Percentiles rank a stretch among this genome's conserved stretches.
Conservation (phyloP, 2,113 vertebrate species). For the Carassius carassius region DNA sequence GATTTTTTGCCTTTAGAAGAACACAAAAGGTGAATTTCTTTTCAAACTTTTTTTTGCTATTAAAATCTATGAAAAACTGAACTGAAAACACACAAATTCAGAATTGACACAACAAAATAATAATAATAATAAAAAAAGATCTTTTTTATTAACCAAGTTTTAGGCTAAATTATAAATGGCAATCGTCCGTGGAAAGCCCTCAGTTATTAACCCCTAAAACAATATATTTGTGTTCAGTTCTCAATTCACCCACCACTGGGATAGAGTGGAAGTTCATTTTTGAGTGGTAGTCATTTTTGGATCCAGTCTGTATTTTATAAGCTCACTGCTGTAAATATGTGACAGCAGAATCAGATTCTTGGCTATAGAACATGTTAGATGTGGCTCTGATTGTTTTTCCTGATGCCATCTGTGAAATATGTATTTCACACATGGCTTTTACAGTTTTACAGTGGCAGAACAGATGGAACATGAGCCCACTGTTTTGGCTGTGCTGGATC, state of each 20-base stretch:
- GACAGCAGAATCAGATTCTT: not conserved
- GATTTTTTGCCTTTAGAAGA: not conserved
- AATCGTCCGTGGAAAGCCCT: not conserved
- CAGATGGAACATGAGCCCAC: not conserved
- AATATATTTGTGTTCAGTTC: not conserved
- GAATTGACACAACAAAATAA: not conserved
- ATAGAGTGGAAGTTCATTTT: not conserved
- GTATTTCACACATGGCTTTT: not conserved
- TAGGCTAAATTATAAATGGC: not conserved
- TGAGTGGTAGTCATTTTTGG: not conserved
- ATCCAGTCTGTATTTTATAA: not conserved
- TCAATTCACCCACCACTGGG: not conserved
- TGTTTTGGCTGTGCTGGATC: not conserved
- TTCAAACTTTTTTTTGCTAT: no score
- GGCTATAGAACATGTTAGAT: not conserved
- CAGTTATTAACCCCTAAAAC: not conserved
- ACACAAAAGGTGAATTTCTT: not conserved
- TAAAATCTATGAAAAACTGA: not conserved
- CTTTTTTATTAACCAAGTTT: no score
- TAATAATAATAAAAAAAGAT: not conserved
- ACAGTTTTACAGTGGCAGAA: slow-evolving; percentile 7
- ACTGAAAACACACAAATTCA: not conserved
- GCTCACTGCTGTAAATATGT: slow-evolving; percentile 9
- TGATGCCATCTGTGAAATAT: not conserved
- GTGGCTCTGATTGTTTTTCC: not conserved